Conservation (phyloP, 2,797 vertebrate species). For the Poecilia velifera region DNA sequence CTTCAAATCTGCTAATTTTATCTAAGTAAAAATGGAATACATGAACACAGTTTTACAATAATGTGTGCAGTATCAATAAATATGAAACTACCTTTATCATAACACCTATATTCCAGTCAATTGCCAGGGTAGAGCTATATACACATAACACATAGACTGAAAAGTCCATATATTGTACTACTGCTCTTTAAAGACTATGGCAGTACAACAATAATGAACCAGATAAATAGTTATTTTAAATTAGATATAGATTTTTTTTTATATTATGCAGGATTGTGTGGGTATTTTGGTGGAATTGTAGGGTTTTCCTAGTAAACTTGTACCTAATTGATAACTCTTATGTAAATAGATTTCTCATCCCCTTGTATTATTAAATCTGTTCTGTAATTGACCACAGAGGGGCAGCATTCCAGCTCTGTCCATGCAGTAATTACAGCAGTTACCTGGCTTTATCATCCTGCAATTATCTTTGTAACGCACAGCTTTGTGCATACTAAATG, state of each 20-base stretch:
- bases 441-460: conserved; percentile 5
- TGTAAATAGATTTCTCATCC: background rate
- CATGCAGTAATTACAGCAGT: conserved; percentile 17
- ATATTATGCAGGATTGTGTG: background rate
- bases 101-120: too few species aligned
- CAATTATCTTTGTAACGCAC: background rate
- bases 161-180: background rate
- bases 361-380: conserved; percentile 2
- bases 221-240: background rate
- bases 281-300: background rate
- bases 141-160: background rate
- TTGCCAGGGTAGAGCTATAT: too few species aligned
- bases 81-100: background rate
- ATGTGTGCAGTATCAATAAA: background rate
- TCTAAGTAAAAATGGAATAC: background rate
- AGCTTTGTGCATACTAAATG: background rate
- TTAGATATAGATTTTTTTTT: background rate
- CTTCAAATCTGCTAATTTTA: background rate
- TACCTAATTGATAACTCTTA: background rate
- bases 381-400: conserved; percentile 67
- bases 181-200: background rate
- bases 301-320: background rate
- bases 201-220: background rate
- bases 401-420: conserved; percentile 65
- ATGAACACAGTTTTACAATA: background rate